Base-by-base conservation (phyloP, 1,140 invertebrate species). In the Penaeus indicus region DNA sequence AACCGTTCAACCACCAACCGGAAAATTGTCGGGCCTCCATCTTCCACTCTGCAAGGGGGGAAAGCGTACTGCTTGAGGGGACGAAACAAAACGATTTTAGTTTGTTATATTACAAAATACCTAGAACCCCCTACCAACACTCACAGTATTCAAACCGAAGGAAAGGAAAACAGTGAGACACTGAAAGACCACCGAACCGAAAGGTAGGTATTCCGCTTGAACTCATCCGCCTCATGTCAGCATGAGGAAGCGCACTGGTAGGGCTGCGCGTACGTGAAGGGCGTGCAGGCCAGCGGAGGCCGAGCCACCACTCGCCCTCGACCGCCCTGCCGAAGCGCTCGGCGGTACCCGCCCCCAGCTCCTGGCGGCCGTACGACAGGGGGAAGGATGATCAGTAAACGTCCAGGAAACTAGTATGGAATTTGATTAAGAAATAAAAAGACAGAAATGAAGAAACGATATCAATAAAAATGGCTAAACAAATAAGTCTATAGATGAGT, bases 271-370 rank as follows among this genome's bases (percentile, higher is more conserved):
- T 63, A 86, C 0, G 85, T 86, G 75, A n/a, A 86, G 75, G 54
- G 85, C 22, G 60, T 86, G 85, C 60, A 86, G n/a, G 75, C 72
- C 22, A 38, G 27, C 47, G 21, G 54, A 86, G 61, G 22, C 72
- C 54, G 67, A 75, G 77, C 85, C 85, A 86, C 85, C 85, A 86
- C 54, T 86, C 85, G 10, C 85, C 85, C 54, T 79, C 60, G 5
- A 60, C 85, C 21, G 75, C n/a, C 3, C 62, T 60, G 19, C 85
- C 85, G 62, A 86, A 86, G 32, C 85, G 7, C 32, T 16, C 7
- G 38, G n/a, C n/a, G 7, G 32, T 86, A 86, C 25, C 85, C 27
- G 25, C n/a, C n/a, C 47, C 85, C 85, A 86, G 19, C 69, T 61
- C 27, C 85, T 86, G 67, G 5, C n/a, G 61, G n/a, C 8, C 27